Base-by-base conservation (phyloP, 2,888 invertebrate genomes). In the Dasypolia templi region DNA sequence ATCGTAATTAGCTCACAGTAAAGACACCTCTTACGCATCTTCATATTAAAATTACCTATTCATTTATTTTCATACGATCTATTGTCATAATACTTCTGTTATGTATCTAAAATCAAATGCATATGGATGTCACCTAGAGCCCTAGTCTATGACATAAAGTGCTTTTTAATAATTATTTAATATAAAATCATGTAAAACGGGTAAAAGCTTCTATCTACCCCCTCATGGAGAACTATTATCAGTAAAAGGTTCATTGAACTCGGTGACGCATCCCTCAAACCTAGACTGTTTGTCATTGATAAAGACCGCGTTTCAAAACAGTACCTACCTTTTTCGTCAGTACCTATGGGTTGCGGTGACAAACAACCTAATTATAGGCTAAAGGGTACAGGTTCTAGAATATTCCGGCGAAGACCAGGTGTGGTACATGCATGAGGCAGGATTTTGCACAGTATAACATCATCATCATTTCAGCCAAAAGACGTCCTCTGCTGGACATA, bases 251-350 rank as follows among this genome's bases (percentile, higher is more conserved):
- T 67, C 75, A 65, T 46, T 70, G 71, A 72, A 73, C 83, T 59
- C 63, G 2, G 26, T 59, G 51, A 53, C 62, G 73, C 22, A 22
- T 32, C 4, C 14, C 19, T 39, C 66, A 62, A n/a, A 74, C 71
- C 77, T 79, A 84, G 68, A 75, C 58, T n/a, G 17, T 44, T 59
- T 66, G 80, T 69, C 86, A 77, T 75, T 82, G 75, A 82, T 83
- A 82, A 61, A 85, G 80, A 75, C 53, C 68, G 72, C 26, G 46
- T 71, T 79, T 75, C 26, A 53, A 75, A 79, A 85, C 77, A 82
- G 55, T 59, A 14, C 46, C 22, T 46, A 53, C 39, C 4, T 11
- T 35, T 75, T 61, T 75, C 75, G 75, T 64, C 75, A 63, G 9
- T 0, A 14, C 6, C 0, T 32, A 35, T 35, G 51, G 7, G 59